phyloP scores from a whole-genome alignment of 2,888 invertebrate genomes.

The Synanthedon tipuliformis region DNA sequence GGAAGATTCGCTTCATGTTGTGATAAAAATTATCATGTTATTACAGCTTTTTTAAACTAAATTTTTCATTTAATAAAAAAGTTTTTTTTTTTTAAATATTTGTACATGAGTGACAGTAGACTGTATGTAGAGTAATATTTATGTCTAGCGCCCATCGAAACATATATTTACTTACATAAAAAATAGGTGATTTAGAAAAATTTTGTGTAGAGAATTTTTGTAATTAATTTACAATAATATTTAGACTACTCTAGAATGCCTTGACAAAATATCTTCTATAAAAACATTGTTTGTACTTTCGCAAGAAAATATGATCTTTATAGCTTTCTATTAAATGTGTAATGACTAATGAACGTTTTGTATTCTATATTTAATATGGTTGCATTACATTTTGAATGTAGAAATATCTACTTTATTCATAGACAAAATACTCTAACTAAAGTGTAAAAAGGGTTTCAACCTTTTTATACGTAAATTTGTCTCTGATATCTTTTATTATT shows the following conservation, averaged over 20 bases:
- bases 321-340: constrained; percentile 6
- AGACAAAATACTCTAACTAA: no score
- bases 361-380: neutral
- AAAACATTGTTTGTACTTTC: neutral
- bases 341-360: neutral
- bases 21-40: no score
- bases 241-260: constrained; percentile 2
- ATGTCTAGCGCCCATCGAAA: neutral
- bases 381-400: neutral
- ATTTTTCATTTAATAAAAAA: no score
- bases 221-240: neutral
- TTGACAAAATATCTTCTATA: constrained; percentile 4
- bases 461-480: no score
- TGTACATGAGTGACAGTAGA: constrained; percentile 11
- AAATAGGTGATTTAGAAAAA: constrained; percentile 5
- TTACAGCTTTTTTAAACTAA: no score
- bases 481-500: no score
- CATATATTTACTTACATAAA: constrained; percentile 3
- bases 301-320: neutral
- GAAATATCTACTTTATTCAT: neutral
- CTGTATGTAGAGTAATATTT: neutral
- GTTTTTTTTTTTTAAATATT: no score
- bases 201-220: constrained; percentile 2
- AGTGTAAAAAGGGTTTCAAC: no score
- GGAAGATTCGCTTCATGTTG: no score